Evolutionary conservation across 2,797 vertebrate species (phyloP).

Genomic region (Balearica regulorum): DNA sequence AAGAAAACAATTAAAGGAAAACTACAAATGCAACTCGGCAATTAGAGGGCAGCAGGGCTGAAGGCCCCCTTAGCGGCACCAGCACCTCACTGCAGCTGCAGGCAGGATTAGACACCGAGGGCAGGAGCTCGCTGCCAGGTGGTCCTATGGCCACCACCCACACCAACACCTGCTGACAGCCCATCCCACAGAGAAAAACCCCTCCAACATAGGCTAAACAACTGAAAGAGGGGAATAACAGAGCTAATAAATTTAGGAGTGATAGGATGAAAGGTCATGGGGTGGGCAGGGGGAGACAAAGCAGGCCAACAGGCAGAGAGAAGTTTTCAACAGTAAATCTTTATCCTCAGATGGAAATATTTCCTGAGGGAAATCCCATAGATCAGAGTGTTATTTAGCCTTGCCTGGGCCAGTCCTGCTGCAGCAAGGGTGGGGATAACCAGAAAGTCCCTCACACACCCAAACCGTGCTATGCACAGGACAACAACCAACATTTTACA

Average conservation of each 20-base stretch:
- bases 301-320: background rate
- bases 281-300: background rate
- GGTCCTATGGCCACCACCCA: background rate
- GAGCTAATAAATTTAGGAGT: background rate
- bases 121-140: background rate
- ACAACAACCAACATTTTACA: background rate
- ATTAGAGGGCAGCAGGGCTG: background rate
- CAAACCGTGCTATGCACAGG: background rate
- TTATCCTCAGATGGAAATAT: background rate
- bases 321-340: background rate
- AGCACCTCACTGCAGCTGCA: background rate
- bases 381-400: background rate
- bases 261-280: background rate
- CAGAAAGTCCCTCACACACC: background rate
- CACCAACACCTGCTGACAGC: background rate
- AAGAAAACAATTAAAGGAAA: background rate
- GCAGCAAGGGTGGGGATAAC: background rate
- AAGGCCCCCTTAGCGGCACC: background rate
- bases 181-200: background rate
- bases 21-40: background rate
- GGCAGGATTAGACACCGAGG: background rate
- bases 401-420: background rate
- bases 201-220: background rate
- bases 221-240: background rate
- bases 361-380: background rate